Conservation (phyloP, 2,888 invertebrate genomes). For the Heliconius aoede region DNA sequence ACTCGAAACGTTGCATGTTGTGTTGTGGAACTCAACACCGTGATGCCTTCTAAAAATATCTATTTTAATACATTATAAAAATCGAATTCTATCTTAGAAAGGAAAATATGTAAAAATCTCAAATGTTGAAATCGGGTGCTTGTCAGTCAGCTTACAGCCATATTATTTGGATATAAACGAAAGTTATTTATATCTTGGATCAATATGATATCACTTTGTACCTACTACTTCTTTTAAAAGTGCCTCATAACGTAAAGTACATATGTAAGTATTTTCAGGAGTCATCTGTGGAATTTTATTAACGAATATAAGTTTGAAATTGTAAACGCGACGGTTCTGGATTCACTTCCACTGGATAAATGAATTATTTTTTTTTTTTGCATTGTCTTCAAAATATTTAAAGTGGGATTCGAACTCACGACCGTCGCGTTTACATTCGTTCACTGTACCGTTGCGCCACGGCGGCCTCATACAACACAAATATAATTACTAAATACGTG, state of each 20-base stretch:
- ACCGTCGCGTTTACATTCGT: background rate
- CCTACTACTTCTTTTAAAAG: background rate
- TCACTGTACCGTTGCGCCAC: background rate
- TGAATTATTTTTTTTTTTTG: too few species aligned
- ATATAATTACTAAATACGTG: constrained; percentile 11
- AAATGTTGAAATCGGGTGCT: background rate
- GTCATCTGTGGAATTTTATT: too few species aligned
- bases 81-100: too few species aligned
- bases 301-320: too few species aligned
- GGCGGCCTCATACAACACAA: background rate
- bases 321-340: too few species aligned
- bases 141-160: background rate
- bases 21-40: too few species aligned
- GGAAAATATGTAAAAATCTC: background rate
- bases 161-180: constrained; percentile 6
- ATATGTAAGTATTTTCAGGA: too few species aligned
- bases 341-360: too few species aligned
- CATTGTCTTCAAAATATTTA: too few species aligned
- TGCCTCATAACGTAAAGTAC: background rate
- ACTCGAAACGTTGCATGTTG: too few species aligned
- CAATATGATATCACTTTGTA: background rate
- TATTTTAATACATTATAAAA: too few species aligned
- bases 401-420: background rate
- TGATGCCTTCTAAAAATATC: too few species aligned
- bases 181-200: constrained; percentile 16